Evolutionary conservation across 2,797 vertebrate species (phyloP).

Genomic region (Urophycis tenuis): DNA sequence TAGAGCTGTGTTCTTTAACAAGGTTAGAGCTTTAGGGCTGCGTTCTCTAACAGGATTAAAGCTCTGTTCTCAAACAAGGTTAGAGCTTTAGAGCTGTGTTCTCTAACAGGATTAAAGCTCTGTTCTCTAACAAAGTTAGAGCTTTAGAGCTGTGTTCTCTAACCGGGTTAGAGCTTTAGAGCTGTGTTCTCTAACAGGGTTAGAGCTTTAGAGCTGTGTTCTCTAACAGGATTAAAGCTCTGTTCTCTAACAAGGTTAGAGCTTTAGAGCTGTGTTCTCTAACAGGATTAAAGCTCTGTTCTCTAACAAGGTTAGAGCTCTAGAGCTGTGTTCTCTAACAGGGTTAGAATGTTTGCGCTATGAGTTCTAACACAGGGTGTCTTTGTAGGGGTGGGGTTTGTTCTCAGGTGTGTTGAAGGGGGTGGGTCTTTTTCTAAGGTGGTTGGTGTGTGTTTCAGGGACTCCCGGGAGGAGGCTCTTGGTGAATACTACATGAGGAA

Average conservation of each 20-base stretch:
- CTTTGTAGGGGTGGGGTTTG: background rate
- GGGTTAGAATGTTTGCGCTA: too few relatives aligned
- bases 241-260: background rate
- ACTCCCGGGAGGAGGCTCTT: slow-evolving; percentile 88
- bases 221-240: background rate
- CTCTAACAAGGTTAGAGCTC: background rate
- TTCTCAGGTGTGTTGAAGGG: slow-evolving; percentile 10
- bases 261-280: background rate
- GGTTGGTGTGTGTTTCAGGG: slow-evolving; percentile 62
- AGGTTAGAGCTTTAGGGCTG: background rate
- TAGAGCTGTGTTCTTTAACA: background rate
- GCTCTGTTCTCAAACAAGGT: background rate
- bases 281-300: background rate
- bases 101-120: background rate
- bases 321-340: background rate
- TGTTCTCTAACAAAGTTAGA: background rate
- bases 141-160: background rate
- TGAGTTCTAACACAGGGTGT: too few relatives aligned
- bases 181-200: background rate
- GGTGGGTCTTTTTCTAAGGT: slow-evolving; percentile 5
- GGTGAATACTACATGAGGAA: slow-evolving; percentile 98
- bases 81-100: background rate
- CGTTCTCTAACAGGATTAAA: too few relatives aligned
- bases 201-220: background rate
- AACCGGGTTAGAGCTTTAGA: background rate